Evolutionary conservation across 2,113 vertebrate genomes (phyloP), one percentile per base, ranked within the genome.

Genomic region (Perognathus longimembris): DNA sequence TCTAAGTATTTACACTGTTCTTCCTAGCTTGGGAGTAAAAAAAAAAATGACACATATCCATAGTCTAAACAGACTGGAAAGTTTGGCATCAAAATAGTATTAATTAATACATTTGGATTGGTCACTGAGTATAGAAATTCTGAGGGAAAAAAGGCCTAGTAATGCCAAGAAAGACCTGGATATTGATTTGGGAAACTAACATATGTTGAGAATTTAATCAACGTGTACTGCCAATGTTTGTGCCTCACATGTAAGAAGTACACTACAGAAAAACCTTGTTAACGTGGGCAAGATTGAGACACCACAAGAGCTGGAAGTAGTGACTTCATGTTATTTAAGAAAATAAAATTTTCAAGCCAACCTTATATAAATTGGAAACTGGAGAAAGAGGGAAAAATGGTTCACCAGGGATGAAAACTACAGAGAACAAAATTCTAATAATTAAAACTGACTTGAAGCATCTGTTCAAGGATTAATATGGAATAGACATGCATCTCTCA

Each of bases 61-160:
- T 8, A 42, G 21, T 34, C 6, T 81, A 38, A 95, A 81, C 59
- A 89, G 63, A 77, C 45, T 73, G 18, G 63, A 90, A 88, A 92
- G 59, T 67, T 67, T 85, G 50, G 34, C 34, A 73, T 69, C 82
- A 89, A 45, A 89, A 75, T 38, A 57, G 83, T 57, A 9, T 8
- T 88, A 83, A 86, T 89, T 92, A 94, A 85, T 94, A 85, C 21
- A 3, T 81, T 70, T 93, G 4, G 26, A 85, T 91, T 90, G 86
- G 28, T 50, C 15, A 77, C 28, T 90, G 92, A 78, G 42, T 90
- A 90, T 3, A 73, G 34, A 89, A 92, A 91, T 7, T 84, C 42
- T 90, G 36, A 77, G 70, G 73, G 69, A 86, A 87, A 92, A 89
- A 93, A 18, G 50, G 14, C 50, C 0, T 7, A 92, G 32, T 70